Evolutionary conservation across 1,140 invertebrate species (phyloP).

Genomic region (Pseudomyrmex sp.): DNA sequence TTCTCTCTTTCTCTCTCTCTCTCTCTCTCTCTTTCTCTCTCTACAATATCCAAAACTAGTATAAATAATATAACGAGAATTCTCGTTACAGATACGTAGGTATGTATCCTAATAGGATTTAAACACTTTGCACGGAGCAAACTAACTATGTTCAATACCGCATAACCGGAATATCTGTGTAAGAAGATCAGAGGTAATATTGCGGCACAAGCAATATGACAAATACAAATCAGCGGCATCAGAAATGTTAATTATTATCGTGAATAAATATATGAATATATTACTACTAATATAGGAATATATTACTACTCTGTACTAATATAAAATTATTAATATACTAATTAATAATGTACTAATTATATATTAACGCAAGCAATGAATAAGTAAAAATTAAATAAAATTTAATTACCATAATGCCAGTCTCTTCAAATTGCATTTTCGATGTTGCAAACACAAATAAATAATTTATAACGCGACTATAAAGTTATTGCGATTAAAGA

Average conservation of each 20-base stretch:
- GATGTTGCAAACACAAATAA: background rate
- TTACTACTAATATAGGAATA: background rate
- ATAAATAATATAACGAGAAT: too few relatives aligned
- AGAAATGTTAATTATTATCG: slow-evolving; percentile 38
- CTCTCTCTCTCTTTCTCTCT: too few relatives aligned
- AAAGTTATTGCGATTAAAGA: background rate
- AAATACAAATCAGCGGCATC: slow-evolving; percentile 19
- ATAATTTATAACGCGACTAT: background rate
- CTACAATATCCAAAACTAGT: too few relatives aligned
- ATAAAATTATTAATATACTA: too few relatives aligned
- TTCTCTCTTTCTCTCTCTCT: too few relatives aligned
- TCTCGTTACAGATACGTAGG: too few relatives aligned
- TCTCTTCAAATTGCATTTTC: background rate
- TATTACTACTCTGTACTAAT: background rate
- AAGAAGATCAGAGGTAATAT: slow-evolving; percentile 37
- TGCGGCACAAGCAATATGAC: background rate
- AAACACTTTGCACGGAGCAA: slow-evolving; percentile 1
- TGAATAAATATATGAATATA: background rate
- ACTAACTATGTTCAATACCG: slow-evolving; percentile 5
- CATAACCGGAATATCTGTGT: slow-evolving; percentile 27
- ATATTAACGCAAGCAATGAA: background rate
- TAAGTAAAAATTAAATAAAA: too few relatives aligned
- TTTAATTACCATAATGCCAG: background rate
- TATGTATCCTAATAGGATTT: too few relatives aligned
- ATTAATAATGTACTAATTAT: too few relatives aligned